phyloP scores from a whole-genome alignment of 1,140 invertebrate species.

The Tetraneura akinire region DNA sequence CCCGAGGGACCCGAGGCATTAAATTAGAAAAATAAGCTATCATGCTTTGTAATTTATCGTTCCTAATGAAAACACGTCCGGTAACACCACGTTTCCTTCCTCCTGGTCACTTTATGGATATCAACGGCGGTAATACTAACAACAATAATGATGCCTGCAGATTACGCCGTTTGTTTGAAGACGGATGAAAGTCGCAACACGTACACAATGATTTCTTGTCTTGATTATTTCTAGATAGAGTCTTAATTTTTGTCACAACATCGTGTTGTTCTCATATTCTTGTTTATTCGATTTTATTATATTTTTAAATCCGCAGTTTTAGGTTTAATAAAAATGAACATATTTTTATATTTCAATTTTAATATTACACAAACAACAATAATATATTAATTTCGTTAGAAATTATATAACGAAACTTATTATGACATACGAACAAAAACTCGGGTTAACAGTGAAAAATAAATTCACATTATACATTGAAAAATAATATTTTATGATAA shows the following conservation, averaged over 20 bases:
- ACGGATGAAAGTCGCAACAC: background rate
- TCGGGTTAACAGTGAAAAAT: no score
- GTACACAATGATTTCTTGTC: slow-evolving; percentile 6
- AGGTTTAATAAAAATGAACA: no score
- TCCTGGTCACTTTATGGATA: background rate
- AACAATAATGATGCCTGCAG: background rate
- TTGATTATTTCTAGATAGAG: background rate
- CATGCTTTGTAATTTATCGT: background rate
- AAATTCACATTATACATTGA: no score
- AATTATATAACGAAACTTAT: no score
- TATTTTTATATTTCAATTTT: no score
- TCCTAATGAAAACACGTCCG: slow-evolving; percentile 19
- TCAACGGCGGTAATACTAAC: background rate
- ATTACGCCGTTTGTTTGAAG: background rate
- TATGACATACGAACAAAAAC: no score
- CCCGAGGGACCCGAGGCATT: background rate
- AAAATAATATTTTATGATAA: no score
- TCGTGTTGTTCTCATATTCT: no score
- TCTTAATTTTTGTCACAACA: background rate
- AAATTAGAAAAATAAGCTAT: background rate
- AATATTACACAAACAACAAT: no score
- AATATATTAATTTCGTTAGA: no score
- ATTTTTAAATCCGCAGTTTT: no score
- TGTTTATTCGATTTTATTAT: background rate
- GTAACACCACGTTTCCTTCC: background rate